Evolutionary conservation across 2,888 invertebrate species (phyloP).

Genomic region (Luperina nickerlii): DNA sequence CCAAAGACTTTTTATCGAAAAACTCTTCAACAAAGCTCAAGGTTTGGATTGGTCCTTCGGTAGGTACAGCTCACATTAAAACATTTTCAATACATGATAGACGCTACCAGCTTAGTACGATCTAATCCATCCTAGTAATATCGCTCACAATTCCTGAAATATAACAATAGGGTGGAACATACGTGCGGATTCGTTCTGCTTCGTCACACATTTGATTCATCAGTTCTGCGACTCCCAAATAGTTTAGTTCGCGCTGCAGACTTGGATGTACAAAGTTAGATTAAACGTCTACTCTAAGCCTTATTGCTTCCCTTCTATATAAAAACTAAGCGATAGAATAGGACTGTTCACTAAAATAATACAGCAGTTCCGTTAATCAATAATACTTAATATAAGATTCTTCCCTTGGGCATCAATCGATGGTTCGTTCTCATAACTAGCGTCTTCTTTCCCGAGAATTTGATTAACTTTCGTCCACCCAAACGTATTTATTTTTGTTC

Average conservation of each 20-base stretch:
- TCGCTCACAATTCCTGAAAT: constrained; percentile 32
- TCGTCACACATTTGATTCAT: constrained; percentile 52
- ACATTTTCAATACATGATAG: constrained; percentile 29
- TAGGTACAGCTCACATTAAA: not conserved
- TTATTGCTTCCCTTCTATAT: constrained; percentile 18
- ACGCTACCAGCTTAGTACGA: constrained; percentile 7
- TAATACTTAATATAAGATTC: constrained; percentile 31
- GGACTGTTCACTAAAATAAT: constrained; percentile 29
- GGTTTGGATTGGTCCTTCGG: not conserved
- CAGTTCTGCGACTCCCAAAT: constrained; percentile 38
- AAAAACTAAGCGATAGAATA: constrained; percentile 14
- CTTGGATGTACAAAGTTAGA: constrained; percentile 55
- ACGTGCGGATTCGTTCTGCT: constrained; percentile 37
- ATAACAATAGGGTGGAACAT: constrained; percentile 42
- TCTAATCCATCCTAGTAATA: constrained; percentile 34
- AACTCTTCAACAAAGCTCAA: not conserved
- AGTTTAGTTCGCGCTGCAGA: constrained; percentile 51
- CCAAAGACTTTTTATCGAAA: not conserved
- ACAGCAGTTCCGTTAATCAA: constrained; percentile 32
- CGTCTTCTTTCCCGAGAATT: constrained; percentile 32
- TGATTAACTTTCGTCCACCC: constrained; percentile 46
- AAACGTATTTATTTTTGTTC: constrained; percentile 46
- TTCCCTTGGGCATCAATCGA: constrained; percentile 41
- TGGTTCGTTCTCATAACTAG: constrained; percentile 31
- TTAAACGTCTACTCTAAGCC: constrained; percentile 43